Evolutionary conservation across 2,113 vertebrate species (phyloP).

Genomic region (Ornithorhynchus anatinus): DNA sequence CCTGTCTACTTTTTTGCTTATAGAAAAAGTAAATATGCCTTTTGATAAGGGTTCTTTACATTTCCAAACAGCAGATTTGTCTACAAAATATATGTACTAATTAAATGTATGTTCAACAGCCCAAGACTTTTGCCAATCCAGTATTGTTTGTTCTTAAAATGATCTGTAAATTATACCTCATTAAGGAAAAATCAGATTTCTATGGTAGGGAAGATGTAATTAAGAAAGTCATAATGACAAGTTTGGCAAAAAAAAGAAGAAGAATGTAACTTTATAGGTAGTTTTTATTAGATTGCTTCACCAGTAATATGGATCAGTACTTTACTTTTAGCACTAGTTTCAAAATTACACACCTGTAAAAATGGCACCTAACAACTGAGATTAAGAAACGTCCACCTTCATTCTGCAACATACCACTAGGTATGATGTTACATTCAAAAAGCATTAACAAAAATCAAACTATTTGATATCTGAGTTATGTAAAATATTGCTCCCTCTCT

Average conservation of each 20-base stretch:
- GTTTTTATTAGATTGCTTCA: slow-evolving; percentile 74
- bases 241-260: slow-evolving; percentile 64
- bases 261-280: slow-evolving; percentile 73
- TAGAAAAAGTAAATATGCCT: neutral
- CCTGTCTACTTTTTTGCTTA: neutral
- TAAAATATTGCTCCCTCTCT: slow-evolving; percentile 64
- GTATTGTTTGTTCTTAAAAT: slow-evolving; percentile 25
- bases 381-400: slow-evolving; percentile 67
- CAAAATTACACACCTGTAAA: slow-evolving; percentile 72
- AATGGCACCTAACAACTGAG: slow-evolving; percentile 69
- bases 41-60: neutral
- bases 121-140: slow-evolving; percentile 10
- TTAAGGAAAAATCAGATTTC: slow-evolving; percentile 14
- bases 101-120: neutral
- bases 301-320: slow-evolving; percentile 71
- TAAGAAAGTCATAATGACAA: slow-evolving; percentile 55
- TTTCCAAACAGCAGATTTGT: neutral
- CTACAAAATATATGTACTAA: neutral
- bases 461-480: slow-evolving; percentile 55
- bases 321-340: slow-evolving; percentile 70
- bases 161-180: slow-evolving; percentile 4
- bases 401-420: slow-evolving; percentile 66
- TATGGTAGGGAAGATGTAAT: slow-evolving; percentile 36
- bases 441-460: slow-evolving; percentile 63
- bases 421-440: slow-evolving; percentile 64